Conservation (phyloP, 1,140 invertebrate species). For the Heliconius congener region DNA sequence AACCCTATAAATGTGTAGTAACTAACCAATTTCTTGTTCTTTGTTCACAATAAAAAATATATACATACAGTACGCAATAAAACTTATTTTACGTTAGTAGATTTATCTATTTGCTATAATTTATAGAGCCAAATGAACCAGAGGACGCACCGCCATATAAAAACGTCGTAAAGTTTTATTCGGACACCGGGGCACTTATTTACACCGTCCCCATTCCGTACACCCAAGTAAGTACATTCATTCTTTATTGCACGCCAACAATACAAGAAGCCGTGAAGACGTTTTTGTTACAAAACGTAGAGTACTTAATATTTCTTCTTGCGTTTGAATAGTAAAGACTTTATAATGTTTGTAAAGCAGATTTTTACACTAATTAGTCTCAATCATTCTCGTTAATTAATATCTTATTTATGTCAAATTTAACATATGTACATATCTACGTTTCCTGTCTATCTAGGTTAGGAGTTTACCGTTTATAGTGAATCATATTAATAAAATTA, state of each 20-base stretch:
- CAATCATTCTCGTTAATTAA: too few relatives aligned
- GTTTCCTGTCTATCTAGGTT: too few relatives aligned
- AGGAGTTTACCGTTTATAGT: too few relatives aligned
- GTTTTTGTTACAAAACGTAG: conserved; percentile 6
- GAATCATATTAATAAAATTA: too few relatives aligned
- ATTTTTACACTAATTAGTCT: too few relatives aligned
- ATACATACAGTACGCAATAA: not conserved
- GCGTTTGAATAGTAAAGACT: too few relatives aligned
- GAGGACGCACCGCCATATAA: conserved; percentile 82
- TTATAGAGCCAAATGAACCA: conserved; percentile 61
- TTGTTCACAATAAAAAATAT: not conserved
- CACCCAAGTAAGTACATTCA: conserved; percentile 73
- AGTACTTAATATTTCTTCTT: not conserved
- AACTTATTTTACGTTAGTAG: not conserved
- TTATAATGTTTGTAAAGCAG: too few relatives aligned
- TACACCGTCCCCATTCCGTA: conserved; percentile 90
- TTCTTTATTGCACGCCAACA: conserved; percentile 2
- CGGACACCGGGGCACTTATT: conserved; percentile 87
- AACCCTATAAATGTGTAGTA: too few relatives aligned
- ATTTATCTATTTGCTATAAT: conserved; percentile 15
- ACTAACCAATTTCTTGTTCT: too few relatives aligned
- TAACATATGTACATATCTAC: too few relatives aligned
- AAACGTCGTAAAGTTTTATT: conserved; percentile 90
- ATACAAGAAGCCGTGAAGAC: conserved; percentile 5
- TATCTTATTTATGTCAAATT: too few relatives aligned